A percentile compares a stretch with the other conserved stretches of the same genome.
phyloP scores from a whole-genome alignment of 2,797 vertebrate species.

The Pachyuromys duprasi region DNA sequence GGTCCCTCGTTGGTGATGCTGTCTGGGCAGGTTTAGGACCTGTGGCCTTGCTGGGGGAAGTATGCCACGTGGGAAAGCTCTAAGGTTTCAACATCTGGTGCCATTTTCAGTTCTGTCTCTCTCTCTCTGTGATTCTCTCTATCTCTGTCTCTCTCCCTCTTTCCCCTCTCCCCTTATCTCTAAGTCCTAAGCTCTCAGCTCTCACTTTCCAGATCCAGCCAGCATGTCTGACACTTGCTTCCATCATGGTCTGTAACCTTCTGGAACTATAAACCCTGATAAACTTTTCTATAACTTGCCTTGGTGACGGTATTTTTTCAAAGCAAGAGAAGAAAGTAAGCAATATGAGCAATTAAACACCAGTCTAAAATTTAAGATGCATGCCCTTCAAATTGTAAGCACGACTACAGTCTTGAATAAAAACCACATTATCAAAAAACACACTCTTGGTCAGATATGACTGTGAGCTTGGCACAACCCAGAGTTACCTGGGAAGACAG shows the following conservation, averaged over 20 bases:
- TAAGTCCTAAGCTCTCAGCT: not conserved
- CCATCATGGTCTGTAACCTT: not conserved
- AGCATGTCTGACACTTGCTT: not conserved
- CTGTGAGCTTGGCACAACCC: not conserved
- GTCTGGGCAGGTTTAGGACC: not conserved
- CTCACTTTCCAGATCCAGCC: not conserved
- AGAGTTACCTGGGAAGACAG: not conserved
- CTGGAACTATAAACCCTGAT: not conserved
- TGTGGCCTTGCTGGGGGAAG: not conserved
- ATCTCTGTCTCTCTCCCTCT: too few species aligned
- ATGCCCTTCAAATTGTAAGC: conserved; percentile 33
- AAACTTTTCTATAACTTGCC: not conserved
- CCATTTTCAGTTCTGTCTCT: not conserved
- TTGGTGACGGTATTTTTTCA: not conserved
- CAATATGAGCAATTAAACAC: not conserved
- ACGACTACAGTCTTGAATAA: not conserved
- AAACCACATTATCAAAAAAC: conserved; percentile 29
- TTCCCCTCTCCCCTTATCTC: too few species aligned
- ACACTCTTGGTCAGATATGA: not conserved
- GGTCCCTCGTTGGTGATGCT: not conserved
- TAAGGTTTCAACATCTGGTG: not conserved
- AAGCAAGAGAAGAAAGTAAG: not conserved
- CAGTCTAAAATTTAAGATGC: not conserved
- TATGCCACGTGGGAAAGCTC: not conserved
- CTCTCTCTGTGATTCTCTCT: not conserved